Evolutionary conservation across 2,888 invertebrate genomes (phyloP), one percentile per base, ranked within the genome.

Genomic region (Glaucopsyche alexis): DNA sequence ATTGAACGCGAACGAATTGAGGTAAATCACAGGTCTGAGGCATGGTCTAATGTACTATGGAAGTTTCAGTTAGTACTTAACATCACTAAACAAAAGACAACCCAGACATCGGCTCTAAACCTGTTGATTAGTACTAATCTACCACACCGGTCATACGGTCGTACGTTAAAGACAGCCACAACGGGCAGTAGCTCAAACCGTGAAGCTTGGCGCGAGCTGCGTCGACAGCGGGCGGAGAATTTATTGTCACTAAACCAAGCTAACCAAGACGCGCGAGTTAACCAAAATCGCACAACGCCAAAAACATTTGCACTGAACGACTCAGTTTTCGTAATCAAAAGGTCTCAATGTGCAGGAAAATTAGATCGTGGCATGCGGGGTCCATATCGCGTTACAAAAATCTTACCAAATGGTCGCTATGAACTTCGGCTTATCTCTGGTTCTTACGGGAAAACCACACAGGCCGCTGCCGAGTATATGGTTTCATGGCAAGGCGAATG

Each of bases 141-240:
- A 50, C 70, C 9, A 50, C 40, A 16, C 50, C 70, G 40, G 50
- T 70, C 38, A 70, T 70, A n/a, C 50, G 38, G 38, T 70, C 50
- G 4, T 50, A 50, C 11, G 14, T 70, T n/a, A 49, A 50, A 3
- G 50, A 70, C 38, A 3, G 50, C 38, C 29, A 9, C 38, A 6
- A n/a, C 49, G 19, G 50, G 47, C 1, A 50, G 38, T 38, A 40
- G 38, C 19, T 42, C 50, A 7, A 50, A 50, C n/a, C 50, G 50
- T 50, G 14, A 50, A 14, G 50, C 50, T 50, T 13, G 50, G 6
- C 50, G 50, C 50, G 50, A 50, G 50, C n/a, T 50, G n/a, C 50
- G 50, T 14, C 50, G 50, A 6, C 14, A 50, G n/a, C 50, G n/a
- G 13, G 50, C 50, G 6, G 50, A 13, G 6, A 50, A 50, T 14